These are phyloP conservation scores for Charaxes varanes DNA, from an alignment of 1,140 invertebrate species.

Conservation along the genomic window DNA sequence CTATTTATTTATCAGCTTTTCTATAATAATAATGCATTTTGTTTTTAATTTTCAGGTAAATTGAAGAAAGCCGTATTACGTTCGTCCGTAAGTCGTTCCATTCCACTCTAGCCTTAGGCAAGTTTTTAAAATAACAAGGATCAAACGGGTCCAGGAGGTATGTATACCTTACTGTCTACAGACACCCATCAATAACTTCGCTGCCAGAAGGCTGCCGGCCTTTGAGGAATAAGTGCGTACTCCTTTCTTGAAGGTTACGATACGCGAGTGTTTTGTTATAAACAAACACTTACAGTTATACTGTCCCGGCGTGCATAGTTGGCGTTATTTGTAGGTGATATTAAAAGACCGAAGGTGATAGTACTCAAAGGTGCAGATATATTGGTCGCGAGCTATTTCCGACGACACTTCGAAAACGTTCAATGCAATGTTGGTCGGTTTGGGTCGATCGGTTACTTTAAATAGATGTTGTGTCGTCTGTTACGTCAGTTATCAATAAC, in stretches of 20 bases:
- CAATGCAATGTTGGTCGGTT: conserved; percentile 37
- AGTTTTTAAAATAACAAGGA: too few species aligned
- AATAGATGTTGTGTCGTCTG: conserved; percentile 4
- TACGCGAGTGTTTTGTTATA: conserved; percentile 9
- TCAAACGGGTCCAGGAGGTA: too few species aligned
- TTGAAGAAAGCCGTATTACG: conserved; percentile 13
- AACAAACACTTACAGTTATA: conserved; percentile 37
- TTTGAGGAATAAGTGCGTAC: too few species aligned
- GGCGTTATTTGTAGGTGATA: conserved; percentile 50
- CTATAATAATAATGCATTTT: too few species aligned
- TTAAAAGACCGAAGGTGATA: conserved; percentile 63
- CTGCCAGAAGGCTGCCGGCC: too few species aligned
- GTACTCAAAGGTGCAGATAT: conserved; percentile 50
- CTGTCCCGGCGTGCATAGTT: conserved; percentile 36
- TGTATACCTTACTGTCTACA: too few species aligned
- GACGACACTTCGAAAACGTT: conserved; percentile 39
- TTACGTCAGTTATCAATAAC: too few species aligned
- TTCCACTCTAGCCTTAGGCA: too few species aligned
- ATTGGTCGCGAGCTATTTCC: conserved; percentile 58
- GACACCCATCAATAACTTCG: too few species aligned
- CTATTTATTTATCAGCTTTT: too few species aligned
- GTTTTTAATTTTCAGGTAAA: conserved; percentile 57
- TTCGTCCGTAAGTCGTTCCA: conserved; percentile 12
- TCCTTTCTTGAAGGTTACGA: conserved; percentile 21
- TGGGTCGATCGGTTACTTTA: conserved; percentile 3